Conservation (phyloP, 1,140 invertebrate genomes). For the Philopotamus ludificatus region DNA sequence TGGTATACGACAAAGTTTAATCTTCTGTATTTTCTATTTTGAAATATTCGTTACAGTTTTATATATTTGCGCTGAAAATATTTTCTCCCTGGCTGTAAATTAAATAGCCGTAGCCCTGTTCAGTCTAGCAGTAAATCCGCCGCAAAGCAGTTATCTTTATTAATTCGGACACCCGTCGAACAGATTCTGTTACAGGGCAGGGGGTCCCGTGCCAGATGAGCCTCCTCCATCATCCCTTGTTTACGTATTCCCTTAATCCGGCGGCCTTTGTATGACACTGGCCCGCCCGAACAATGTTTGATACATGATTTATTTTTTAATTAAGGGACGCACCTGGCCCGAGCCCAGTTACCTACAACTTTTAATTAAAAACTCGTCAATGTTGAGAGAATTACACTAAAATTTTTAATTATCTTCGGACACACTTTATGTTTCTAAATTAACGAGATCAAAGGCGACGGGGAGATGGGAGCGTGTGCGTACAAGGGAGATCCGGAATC, state of each 20-base stretch:
- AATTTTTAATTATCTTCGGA: background rate
- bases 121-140: no score
- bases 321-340: background rate
- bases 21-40: no score
- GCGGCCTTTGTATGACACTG: background rate
- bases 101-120: no score
- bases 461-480: background rate
- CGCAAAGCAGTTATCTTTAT: no score
- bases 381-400: background rate
- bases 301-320: background rate
- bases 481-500: no score
- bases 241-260: background rate
- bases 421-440: background rate
- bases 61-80: no score
- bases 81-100: no score
- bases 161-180: no score
- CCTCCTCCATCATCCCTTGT: background rate
- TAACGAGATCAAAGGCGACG: background rate
- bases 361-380: background rate
- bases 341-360: background rate
- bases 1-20: no score
- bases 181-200: no score
- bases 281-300: background rate
- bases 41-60: no score
- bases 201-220: no score